phyloP scores from a whole-genome alignment of 2,113 vertebrate species.

The Diglossa brunneiventris region DNA sequence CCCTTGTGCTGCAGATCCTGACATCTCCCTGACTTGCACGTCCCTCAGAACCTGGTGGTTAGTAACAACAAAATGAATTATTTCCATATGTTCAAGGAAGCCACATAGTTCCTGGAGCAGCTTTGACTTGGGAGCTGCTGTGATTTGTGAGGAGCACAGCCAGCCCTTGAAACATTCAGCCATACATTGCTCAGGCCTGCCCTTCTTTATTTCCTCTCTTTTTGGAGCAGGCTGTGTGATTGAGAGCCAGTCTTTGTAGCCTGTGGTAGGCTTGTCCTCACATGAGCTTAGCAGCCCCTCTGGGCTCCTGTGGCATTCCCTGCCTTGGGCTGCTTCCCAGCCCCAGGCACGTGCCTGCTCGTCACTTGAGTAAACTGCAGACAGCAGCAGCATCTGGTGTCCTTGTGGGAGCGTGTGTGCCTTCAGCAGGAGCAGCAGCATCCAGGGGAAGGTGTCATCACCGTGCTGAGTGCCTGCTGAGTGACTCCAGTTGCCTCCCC shows the following conservation, averaged over 20 bases:
- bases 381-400: slow-evolving; percentile 33
- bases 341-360: not conserved
- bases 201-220: not conserved
- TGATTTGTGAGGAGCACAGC: not conserved
- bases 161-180: not conserved
- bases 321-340: not conserved
- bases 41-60: not conserved
- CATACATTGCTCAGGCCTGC: not conserved
- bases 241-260: not conserved
- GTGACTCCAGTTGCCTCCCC: not conserved
- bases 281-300: not conserved
- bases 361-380: not conserved
- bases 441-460: not conserved
- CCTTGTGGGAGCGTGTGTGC: slow-evolving; percentile 34
- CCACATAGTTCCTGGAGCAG: not conserved
- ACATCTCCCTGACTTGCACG: not conserved
- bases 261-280: not conserved
- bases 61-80: not conserved
- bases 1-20: not conserved
- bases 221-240: not conserved
- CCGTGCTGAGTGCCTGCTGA: not conserved
- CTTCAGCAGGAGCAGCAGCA: slow-evolving; percentile 28
- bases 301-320: not conserved
- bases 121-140: not conserved
- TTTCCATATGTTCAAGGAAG: not conserved